Percentiles rank a stretch among this genome's conserved stretches.
phyloP scores from a whole-genome alignment of 2,797 vertebrate genomes.

The Megaceryle alcyon region DNA sequence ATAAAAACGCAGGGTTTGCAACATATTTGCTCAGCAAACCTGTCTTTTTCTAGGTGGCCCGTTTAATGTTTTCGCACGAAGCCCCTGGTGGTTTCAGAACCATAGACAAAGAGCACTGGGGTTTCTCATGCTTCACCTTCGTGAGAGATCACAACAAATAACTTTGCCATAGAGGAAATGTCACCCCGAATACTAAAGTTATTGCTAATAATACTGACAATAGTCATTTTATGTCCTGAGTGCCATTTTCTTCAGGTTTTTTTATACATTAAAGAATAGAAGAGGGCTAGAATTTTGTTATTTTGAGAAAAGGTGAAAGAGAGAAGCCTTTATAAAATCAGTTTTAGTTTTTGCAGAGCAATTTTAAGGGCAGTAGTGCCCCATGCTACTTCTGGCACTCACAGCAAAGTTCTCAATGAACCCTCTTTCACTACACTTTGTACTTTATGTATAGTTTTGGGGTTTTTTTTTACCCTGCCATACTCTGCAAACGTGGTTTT shows the following conservation, averaged over 20 bases:
- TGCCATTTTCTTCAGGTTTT: slow-evolving; percentile 15
- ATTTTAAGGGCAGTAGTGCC: neutral
- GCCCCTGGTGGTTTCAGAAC: slow-evolving; percentile 11
- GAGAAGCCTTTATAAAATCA: neutral
- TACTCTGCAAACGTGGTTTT: neutral
- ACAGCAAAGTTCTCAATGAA: accelerated
- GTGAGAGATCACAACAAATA: neutral
- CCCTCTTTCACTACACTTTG: neutral
- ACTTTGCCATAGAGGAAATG: slow-evolving; percentile 6
- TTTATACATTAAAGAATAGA: neutral
- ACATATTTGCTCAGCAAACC: slow-evolving; percentile 48
- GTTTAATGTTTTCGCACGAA: slow-evolving; percentile 33
- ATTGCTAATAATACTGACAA: neutral
- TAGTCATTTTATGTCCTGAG: neutral
- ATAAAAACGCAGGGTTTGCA: neutral
- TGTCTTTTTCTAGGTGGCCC: slow-evolving; percentile 28
- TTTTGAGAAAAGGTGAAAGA: neutral
- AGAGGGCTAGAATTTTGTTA: neutral
- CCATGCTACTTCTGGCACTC: neutral
- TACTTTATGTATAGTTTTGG: accelerated
- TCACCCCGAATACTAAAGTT: neutral
- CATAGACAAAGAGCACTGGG: neutral
- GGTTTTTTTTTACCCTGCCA: neutral
- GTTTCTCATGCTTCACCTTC: neutral
- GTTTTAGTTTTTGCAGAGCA: neutral